Base-by-base conservation (phyloP, 2,888 invertebrate species). In the Synergus japonicus region DNA sequence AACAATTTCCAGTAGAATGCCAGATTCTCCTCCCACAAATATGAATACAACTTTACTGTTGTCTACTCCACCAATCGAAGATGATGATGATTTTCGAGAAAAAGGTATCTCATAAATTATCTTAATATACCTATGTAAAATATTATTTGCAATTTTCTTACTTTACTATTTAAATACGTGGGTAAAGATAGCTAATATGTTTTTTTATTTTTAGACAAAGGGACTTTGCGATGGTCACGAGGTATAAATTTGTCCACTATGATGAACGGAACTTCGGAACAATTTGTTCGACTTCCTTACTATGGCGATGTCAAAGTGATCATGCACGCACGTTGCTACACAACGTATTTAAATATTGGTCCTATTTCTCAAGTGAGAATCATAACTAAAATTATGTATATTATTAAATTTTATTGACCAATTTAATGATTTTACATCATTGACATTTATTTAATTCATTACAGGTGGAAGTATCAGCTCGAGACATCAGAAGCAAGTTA, bases 391-490 rank as follows among this genome's bases (percentile, higher is more conserved):
- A 58, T 46, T 69, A 44, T 54, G 46, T 41, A 64, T 15, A 67
- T 76, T 76, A 64, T 78, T 63, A 76, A 67, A 66, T 29, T 29
- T 29, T 29, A 29, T 29, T 66, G 49, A 15, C 2, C 43, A 69
- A 4, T 15, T 44, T 15, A 69, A 8, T 63, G 3, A 41, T 12
- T 13, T n/a, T n/a, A 9, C 22, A 64, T 9, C 22, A 37, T 49
- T 29, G 4, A n/a, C 22, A 13, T 76, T 15, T n/a, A 54, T 54
- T 41, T 76, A 13, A 76, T 76, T 76, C 49, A 73, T 82, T 78
- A 64, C 89, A 95, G 95, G 93, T 93, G 76, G 97, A 97, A 90
- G 95, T 97, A 83, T 96, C 96, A 8, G 97, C 97, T 4, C 95
- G 95, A 84, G 97, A 97, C 87, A 96, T 97, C 41, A 93, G 97